Evolutionary conservation across 2,888 invertebrate genomes (phyloP).

Genomic region (Watsonalla binaria): DNA sequence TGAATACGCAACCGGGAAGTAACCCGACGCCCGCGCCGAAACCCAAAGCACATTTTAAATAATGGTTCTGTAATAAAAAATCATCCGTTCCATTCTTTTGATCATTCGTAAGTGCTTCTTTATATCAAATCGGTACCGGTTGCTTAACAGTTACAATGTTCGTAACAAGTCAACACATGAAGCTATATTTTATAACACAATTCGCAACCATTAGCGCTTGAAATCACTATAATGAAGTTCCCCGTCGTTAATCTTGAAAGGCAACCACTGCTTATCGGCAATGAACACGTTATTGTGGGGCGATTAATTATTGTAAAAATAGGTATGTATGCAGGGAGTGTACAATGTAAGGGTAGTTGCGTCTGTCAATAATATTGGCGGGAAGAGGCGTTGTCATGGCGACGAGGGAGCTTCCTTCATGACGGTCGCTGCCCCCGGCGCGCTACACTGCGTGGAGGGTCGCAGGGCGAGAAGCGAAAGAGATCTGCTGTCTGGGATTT

Average conservation of each 20-base stretch:
- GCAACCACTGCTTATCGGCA: slow-evolving; percentile 58
- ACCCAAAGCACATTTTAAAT: slow-evolving; percentile 39
- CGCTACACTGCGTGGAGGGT: slow-evolving; percentile 56
- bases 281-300: slow-evolving; percentile 53
- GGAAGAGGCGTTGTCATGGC: slow-evolving; percentile 68
- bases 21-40: slow-evolving; percentile 32
- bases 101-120: slow-evolving; percentile 28
- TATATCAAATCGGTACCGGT: slow-evolving; percentile 9
- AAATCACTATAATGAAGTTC: slow-evolving; percentile 34
- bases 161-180: not conserved
- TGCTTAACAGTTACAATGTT: not conserved
- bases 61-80: slow-evolving; percentile 47
- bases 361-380: slow-evolving; percentile 68
- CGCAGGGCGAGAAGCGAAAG: slow-evolving; percentile 51
- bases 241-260: slow-evolving; percentile 38
- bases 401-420: slow-evolving; percentile 60
- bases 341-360: slow-evolving; percentile 24
- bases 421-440: slow-evolving; percentile 60
- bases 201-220: slow-evolving; percentile 26
- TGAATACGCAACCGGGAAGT: slow-evolving; percentile 43
- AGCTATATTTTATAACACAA: not conserved
- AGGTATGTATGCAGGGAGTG: slow-evolving; percentile 40
- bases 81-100: slow-evolving; percentile 48
- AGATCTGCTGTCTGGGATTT: slow-evolving; percentile 55
- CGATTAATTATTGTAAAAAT: slow-evolving; percentile 58